Conservation (phyloP, 2,113 vertebrate genomes). For the Bungarus multicinctus region DNA sequence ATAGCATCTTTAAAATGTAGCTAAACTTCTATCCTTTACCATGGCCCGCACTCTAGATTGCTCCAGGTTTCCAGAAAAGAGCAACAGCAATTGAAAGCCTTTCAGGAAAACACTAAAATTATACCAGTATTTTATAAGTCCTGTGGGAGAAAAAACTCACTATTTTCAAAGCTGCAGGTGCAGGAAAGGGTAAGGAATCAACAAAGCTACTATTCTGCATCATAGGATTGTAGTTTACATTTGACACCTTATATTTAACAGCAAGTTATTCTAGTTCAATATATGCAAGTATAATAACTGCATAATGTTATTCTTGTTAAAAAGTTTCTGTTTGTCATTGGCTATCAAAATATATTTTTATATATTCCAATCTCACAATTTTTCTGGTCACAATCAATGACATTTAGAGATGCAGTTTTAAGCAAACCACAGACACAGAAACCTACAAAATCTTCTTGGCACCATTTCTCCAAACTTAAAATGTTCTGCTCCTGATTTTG, state of each 20-base stretch:
- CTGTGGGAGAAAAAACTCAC: background rate
- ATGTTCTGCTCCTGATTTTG: background rate
- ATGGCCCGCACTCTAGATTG: background rate
- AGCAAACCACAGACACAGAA: background rate
- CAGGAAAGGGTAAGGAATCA: background rate
- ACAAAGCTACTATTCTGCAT: background rate
- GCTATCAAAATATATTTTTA: background rate
- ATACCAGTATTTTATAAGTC: background rate
- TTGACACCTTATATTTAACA: background rate
- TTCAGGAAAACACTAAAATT: background rate
- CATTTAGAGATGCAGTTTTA: background rate
- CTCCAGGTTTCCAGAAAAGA: background rate
- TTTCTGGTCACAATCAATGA: background rate
- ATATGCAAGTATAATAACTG: background rate
- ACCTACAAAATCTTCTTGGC: background rate
- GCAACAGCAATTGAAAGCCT: background rate
- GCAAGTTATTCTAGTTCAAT: background rate
- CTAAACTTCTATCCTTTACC: background rate
- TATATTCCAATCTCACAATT: background rate
- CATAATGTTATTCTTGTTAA: background rate
- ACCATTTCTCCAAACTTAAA: background rate
- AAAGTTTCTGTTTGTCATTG: background rate
- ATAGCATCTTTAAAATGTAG: background rate
- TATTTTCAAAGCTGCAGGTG: background rate
- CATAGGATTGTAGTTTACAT: background rate